phyloP scores from a whole-genome alignment of 1,140 invertebrate species.

The Achatina immaculata region DNA sequence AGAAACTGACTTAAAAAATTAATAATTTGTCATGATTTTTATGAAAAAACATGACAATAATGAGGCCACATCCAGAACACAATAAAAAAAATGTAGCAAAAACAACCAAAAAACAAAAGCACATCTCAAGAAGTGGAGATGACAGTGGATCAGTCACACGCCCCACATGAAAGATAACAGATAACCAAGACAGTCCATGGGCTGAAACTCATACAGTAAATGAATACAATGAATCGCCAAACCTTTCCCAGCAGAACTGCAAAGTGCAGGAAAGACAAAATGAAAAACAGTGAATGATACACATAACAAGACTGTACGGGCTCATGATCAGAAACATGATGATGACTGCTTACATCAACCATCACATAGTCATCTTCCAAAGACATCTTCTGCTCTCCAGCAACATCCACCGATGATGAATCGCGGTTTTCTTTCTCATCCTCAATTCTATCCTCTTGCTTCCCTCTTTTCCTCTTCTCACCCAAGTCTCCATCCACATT shows the following conservation, averaged over 20 bases:
- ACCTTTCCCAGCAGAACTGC: too few relatives aligned
- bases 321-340: background rate
- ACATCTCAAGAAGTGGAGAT: too few relatives aligned
- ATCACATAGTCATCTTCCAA: constrained; percentile 36
- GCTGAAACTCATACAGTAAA: background rate
- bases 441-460: background rate
- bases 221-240: background rate
- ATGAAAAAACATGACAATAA: too few relatives aligned
- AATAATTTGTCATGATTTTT: too few relatives aligned
- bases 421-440: constrained; percentile 33
- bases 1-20: too few relatives aligned
- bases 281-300: background rate
- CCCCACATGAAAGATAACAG: too few relatives aligned
- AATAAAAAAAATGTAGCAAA: too few relatives aligned
- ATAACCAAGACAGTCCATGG: background rate
- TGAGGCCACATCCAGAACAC: too few relatives aligned
- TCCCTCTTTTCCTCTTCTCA: background rate
- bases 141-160: too few relatives aligned
- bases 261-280: too few relatives aligned
- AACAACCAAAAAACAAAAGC: too few relatives aligned
- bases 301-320: background rate
- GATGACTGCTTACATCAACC: constrained; percentile 31
- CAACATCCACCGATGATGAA: background rate
- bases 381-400: constrained; percentile 16
- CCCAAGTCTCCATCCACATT: background rate